Base-by-base conservation (phyloP, 2,888 invertebrate species). In the Neuroscelio doddi region DNA sequence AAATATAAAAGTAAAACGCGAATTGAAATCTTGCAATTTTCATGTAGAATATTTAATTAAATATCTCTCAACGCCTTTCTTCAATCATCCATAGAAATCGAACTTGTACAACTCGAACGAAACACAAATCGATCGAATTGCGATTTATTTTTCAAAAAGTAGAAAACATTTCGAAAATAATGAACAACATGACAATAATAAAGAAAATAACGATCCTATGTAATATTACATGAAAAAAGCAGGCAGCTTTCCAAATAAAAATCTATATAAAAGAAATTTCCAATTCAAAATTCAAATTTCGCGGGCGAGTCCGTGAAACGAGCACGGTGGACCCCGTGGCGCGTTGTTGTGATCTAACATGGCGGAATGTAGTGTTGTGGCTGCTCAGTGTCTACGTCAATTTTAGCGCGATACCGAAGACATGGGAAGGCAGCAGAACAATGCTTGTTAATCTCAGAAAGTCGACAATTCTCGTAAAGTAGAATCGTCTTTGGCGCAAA, bases 341-440 rank as follows among this genome's bases (percentile, higher is more conserved):
- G 89, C 89, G 89, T 89, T 89, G 89, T 89, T 89, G 89, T 89
- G 88, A 89, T 89, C 86, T 88, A 89, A 89, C 87, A 89, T 89
- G 89, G 89, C 89, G 88, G 86, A 86, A 85, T 85, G 86, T 86
- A 86, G 86, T 89, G 87, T 89, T 88, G 87, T 89, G 87, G 86
- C 86, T 86, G 86, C 85, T 86, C 85, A 81, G 83, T 86, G 85
- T 85, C 85, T 85, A 85, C 85, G 86, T 86, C 85, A 86, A 85
- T 85, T 82, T 80, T 80, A 77, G 76, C 76, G 77, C 76, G 80
- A 78, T 74, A 74, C 70, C 69, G 71, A 72, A 70, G 64, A 61
- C 59, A 65, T 45, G 64, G 15, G 41, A 32, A 34, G 38, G 39
- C 32, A 27, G 21, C 10, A 21, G 14, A 61, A 74, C 71, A 50